These are phyloP conservation scores for Oryzias melastigma DNA, from an alignment of 2,113 vertebrate species.

Conservation along the genomic window DNA sequence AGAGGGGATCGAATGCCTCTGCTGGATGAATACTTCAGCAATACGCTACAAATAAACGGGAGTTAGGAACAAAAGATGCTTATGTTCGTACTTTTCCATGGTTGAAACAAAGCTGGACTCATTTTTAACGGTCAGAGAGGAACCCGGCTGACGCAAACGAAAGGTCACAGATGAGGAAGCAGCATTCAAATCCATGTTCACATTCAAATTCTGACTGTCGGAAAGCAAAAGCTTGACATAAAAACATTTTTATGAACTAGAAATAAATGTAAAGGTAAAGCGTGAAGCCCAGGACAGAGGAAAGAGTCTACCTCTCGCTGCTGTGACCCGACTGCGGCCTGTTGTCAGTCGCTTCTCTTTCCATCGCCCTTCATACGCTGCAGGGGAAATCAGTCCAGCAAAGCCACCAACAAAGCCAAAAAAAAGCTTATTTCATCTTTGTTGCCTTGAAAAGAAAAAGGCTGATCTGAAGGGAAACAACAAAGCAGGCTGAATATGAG, in stretches of 20 bases:
- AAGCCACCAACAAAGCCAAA: constrained; percentile 4
- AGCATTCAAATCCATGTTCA: neutral
- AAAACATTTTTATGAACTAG: no score
- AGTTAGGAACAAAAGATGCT: neutral
- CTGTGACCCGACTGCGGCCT: constrained; percentile 4
- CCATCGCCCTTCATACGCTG: constrained; percentile 41
- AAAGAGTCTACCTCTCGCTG: constrained; percentile 25
- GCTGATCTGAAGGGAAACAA: constrained; percentile 51
- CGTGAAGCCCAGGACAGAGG: no score
- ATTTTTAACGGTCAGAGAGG: constrained; percentile 1
- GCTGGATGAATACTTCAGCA: constrained; percentile 28
- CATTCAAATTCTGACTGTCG: neutral
- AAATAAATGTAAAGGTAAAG: no score
- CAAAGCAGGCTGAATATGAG: constrained; percentile 34
- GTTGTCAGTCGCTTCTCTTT: constrained; percentile 20
- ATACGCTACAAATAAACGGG: constrained; percentile 46
- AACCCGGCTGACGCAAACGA: neutral
- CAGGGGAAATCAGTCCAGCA: constrained; percentile 15
- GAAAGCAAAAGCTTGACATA: no score
- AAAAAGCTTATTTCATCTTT: constrained; percentile 24
- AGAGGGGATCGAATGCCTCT: constrained; percentile 53
- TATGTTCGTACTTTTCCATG: neutral
- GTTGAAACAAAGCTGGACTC: neutral
- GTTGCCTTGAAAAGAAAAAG: neutral
- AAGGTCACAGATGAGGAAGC: constrained; percentile 6